Evolutionary conservation across 2,113 vertebrate genomes (phyloP).

Genomic region (Taxidea taxus): DNA sequence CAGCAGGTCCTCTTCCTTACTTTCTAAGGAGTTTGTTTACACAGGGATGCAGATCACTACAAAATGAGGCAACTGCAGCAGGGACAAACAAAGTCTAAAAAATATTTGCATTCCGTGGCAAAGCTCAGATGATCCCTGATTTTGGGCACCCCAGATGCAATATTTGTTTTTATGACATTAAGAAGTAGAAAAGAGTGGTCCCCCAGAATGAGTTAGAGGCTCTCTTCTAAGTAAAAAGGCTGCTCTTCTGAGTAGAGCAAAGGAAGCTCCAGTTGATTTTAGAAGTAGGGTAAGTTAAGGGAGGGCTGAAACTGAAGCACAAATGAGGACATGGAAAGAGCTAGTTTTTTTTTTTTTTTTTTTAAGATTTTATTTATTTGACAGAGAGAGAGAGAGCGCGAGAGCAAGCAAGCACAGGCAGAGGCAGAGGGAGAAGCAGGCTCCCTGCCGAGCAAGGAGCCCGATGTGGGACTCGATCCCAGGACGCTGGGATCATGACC

Average conservation of each 20-base stretch:
- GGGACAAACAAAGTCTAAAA: constrained; percentile 36
- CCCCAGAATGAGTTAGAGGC: neutral
- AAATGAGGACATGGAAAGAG: neutral
- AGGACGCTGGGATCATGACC: no score
- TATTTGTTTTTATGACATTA: constrained; percentile 1
- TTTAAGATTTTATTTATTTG: no score
- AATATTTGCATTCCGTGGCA: neutral
- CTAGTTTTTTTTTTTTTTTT: neutral
- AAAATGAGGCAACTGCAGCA: constrained; percentile 9
- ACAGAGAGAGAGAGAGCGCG: no score
- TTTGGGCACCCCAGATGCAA: neutral
- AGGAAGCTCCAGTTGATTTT: neutral
- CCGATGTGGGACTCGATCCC: no score
- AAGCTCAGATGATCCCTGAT: neutral
- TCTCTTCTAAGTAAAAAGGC: no score
- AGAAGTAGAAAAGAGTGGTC: constrained; percentile 17
- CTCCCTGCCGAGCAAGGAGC: no score
- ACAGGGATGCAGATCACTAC: constrained; percentile 8
- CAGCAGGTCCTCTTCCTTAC: neutral
- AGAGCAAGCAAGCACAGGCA: no score
- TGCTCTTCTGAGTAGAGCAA: neutral
- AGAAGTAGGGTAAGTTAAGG: neutral
- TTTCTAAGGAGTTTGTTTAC: constrained; percentile 48
- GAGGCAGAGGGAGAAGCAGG: no score
- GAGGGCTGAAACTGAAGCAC: neutral